Percentiles rank a stretch among this genome's conserved stretches.
Conservation (phyloP, 2,888 invertebrate species). For the Patella caerulea region DNA sequence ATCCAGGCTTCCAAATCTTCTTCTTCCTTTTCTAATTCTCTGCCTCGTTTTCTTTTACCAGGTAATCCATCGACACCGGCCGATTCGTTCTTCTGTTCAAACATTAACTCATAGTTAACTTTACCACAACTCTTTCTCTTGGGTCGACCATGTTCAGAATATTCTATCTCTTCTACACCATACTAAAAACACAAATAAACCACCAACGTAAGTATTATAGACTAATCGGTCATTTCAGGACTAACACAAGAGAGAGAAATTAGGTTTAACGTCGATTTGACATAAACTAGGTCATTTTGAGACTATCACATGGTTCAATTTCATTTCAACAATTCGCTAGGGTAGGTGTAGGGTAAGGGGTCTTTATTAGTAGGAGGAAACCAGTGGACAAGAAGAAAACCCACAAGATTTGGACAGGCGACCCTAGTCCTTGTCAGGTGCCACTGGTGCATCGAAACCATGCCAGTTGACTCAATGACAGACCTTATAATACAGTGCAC, state of each 20-base stretch:
- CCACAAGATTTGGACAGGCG: too few species aligned
- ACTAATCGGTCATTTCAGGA: background rate
- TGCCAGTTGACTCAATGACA: too few species aligned
- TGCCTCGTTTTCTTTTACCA: conserved; percentile 13
- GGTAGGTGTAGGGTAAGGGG: too few species aligned
- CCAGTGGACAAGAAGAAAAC: too few species aligned
- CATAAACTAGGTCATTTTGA: too few species aligned
- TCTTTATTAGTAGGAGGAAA: too few species aligned
- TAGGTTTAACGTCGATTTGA: too few species aligned
- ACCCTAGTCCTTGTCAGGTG: too few species aligned
- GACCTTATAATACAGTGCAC: too few species aligned
- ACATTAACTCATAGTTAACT: conserved; percentile 51
- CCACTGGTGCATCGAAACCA: too few species aligned
- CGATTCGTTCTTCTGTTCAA: conserved; percentile 34
- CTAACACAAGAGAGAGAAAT: background rate
- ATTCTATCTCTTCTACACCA: conserved; percentile 41
- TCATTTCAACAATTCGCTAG: too few species aligned
- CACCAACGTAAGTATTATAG: background rate
- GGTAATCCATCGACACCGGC: conserved; percentile 1
- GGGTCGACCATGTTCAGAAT: conserved; percentile 52
- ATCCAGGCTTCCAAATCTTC: conserved; percentile 57
- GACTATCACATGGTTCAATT: background rate
- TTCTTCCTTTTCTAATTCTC: conserved; percentile 43
- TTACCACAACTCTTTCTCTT: conserved; percentile 41
- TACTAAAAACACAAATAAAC: conserved; percentile 24